Percentiles rank a stretch among this genome's conserved stretches.
phyloP scores from a whole-genome alignment of 2,797 vertebrate genomes.

The Cuculus canorus region DNA sequence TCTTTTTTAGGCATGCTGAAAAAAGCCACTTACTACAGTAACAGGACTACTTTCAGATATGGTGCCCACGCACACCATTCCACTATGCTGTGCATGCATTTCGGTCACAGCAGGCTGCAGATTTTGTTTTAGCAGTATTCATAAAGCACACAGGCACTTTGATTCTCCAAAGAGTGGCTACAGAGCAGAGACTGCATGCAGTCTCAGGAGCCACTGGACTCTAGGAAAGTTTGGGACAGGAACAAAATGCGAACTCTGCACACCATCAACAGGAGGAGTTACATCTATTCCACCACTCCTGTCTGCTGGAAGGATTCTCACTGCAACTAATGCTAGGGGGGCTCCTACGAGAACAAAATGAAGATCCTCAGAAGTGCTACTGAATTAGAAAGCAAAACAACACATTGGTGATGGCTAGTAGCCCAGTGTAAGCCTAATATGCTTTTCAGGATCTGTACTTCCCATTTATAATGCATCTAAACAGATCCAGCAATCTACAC shows the following conservation, averaged over 20 bases:
- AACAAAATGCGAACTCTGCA: background rate
- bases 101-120: background rate
- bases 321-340: background rate
- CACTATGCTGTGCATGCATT: background rate
- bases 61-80: background rate
- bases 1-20: constrained; percentile 30
- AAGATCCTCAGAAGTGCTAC: background rate
- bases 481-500: background rate
- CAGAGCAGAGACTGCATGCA: background rate
- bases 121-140: constrained; percentile 20
- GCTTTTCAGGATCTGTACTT: background rate
- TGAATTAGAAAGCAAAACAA: background rate
- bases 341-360: background rate
- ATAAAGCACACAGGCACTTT: background rate
- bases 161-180: background rate
- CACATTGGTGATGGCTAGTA: rapidly evolving
- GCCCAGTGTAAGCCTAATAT: background rate
- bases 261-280: background rate
- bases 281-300: background rate
- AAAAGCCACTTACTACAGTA: constrained; percentile 20
- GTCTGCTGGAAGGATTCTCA: background rate
- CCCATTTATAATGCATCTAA: background rate
- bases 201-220: background rate
- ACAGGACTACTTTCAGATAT: background rate
- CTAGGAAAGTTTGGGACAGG: background rate